Base-by-base conservation (phyloP, 2,113 vertebrate genomes). In the Pitta sordida region DNA sequence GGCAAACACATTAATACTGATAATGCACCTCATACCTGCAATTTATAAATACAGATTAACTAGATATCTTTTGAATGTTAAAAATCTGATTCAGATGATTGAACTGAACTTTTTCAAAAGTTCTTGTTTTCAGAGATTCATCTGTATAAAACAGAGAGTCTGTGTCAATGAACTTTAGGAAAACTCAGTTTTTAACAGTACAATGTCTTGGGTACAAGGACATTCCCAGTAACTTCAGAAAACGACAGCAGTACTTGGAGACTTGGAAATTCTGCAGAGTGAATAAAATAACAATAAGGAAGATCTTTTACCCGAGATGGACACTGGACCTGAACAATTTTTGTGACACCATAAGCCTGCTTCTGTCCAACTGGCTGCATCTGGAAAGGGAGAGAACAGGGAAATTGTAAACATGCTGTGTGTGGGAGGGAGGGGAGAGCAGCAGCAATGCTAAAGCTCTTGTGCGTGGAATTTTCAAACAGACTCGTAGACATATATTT, bases 281-380 rank as follows among this genome's bases (percentile, higher is more conserved):
- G 64, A 65, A 65, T 37, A 55, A 85, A 71, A 82, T 15, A 56
- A 36, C 12, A 69, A 30, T 44, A 71, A 64, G 46, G 51, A 90
- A 85, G 30, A 2, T 6, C 8, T 84, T 94, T 65, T 95, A 98
- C 98, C 98, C 96, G 86, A 58, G 97, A 94, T 7, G 98, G 97
- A 88, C 98, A 98, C 15, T 7, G 67, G 26, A 88, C 17, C 17
- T 49, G 56, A 77, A 67, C 83, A 6, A 9, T 41, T 58, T 97
- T 36, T 49, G 36, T 37, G 41, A 59, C 43, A 43, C 68, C 8
- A 0, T 97, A 76, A 26, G 70, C 62, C 69, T 97, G 68, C 51
- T 98, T 98, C 74, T 82, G 69, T 37, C 97, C 97, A 49, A 74
- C 85, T 43, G 98, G 97, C 71, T 97, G 77, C 92, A 98, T 73